Conservation (phyloP, 2,797 vertebrate genomes). For the Neostethus bicornis region DNA sequence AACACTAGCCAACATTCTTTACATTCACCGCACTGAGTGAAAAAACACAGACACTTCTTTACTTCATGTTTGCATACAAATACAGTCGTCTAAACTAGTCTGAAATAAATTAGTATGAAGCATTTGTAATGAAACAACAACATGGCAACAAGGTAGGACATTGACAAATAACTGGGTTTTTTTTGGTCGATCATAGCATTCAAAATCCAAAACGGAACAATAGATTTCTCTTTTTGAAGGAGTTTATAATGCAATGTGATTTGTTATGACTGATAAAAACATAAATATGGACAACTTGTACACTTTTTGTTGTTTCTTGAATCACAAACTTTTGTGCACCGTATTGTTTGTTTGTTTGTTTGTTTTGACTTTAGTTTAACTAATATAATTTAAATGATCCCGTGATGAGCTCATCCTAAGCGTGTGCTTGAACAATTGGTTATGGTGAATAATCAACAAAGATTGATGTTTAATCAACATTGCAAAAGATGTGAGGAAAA, state of each 20-base stretch:
- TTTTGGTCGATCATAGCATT: too few species aligned
- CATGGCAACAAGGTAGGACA: slow-evolving; percentile 25
- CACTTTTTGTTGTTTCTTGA: slow-evolving; percentile 2
- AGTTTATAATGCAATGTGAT: slow-evolving; percentile 40
- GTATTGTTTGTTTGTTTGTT: slow-evolving; percentile 5
- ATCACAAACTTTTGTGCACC: not conserved
- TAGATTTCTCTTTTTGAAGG: slow-evolving; percentile 8
- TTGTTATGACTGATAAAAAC: slow-evolving; percentile 22
- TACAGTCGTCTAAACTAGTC: slow-evolving; percentile 24
- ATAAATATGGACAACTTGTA: slow-evolving; percentile 3
- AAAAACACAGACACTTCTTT: slow-evolving; percentile 38
- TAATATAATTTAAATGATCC: not conserved
- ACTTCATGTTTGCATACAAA: slow-evolving; percentile 27
- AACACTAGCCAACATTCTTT: slow-evolving; percentile 54
- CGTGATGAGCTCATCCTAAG: not conserved
- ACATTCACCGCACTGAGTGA: slow-evolving; percentile 48
- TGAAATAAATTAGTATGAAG: slow-evolving; percentile 16
- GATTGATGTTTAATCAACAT: too few species aligned
- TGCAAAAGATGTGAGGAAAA: too few species aligned
- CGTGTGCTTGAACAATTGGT: not conserved
- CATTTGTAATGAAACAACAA: slow-evolving; percentile 22
- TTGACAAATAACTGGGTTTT: too few species aligned
- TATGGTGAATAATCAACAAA: too few species aligned
- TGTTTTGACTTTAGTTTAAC: not conserved
- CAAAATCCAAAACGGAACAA: slow-evolving; percentile 18